These are phyloP conservation scores for Lasiommata megera DNA, from an alignment of 2,888 invertebrate genomes.

Conservation along the genomic window DNA sequence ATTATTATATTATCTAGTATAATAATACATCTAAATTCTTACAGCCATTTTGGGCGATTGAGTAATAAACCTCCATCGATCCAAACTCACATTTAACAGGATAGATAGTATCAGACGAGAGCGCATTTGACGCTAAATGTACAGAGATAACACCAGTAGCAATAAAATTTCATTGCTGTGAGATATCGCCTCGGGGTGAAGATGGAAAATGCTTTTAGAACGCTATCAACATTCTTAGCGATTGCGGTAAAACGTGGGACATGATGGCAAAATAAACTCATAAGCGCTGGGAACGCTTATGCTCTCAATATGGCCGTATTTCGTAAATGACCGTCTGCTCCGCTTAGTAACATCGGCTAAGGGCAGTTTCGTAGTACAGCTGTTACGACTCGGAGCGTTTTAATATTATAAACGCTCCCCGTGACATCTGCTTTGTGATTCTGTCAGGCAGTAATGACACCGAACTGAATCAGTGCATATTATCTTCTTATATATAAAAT, in stretches of 20 bases:
- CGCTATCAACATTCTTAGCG: not conserved
- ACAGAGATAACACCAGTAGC: not conserved
- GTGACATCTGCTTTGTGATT: too few species aligned
- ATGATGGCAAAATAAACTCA: not conserved
- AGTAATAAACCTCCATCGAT: too few species aligned
- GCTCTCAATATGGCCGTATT: slow-evolving; percentile 2
- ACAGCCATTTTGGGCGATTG: too few species aligned
- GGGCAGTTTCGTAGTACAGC: not conserved
- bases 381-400: not conserved
- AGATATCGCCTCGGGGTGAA: not conserved
- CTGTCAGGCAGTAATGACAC: too few species aligned
- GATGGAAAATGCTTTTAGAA: not conserved
- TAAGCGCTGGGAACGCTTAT: slow-evolving; percentile 1
- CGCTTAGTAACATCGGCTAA: slow-evolving; percentile 4
- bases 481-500: too few species aligned
- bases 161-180: not conserved
- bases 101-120: too few species aligned
- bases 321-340: slow-evolving; percentile 6
- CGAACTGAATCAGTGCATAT: too few species aligned
- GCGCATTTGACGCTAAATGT: not conserved
- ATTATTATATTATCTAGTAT: too few species aligned
- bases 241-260: not conserved
- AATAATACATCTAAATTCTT: too few species aligned
- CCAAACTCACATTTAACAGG: too few species aligned
- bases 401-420: too few species aligned